Conservation (phyloP, 2,797 vertebrate species). For the Staurois parvus region DNA sequence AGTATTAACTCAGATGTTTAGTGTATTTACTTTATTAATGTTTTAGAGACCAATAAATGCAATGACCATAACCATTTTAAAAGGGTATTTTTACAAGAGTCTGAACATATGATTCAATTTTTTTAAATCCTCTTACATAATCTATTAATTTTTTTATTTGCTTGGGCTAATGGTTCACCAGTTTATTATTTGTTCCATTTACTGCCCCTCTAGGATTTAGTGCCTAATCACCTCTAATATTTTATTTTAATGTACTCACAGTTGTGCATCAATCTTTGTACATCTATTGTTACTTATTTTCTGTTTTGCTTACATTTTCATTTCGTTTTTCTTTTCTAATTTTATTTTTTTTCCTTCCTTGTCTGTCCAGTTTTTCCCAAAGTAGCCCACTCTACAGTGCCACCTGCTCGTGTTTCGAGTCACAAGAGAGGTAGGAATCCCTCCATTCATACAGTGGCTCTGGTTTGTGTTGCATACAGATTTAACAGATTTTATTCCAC, state of each 20-base stretch:
- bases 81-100: too few relatives aligned
- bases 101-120: neutral
- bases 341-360: slow-evolving; percentile 78
- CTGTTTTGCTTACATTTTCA: slow-evolving; percentile 54
- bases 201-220: neutral
- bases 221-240: slow-evolving; percentile 19
- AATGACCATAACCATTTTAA: too few relatives aligned
- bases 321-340: slow-evolving; percentile 68
- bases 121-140: neutral
- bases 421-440: slow-evolving; percentile 96
- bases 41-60: too few relatives aligned
- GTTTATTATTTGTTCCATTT: neutral
- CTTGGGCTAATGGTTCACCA: neutral
- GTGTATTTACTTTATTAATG: too few relatives aligned
- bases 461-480: slow-evolving; percentile 49
- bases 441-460: slow-evolving; percentile 84
- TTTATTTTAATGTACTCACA: slow-evolving; percentile 11
- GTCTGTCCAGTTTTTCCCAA: slow-evolving; percentile 89
- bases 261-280: neutral
- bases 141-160: neutral
- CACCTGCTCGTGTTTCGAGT: slow-evolving; percentile 94
- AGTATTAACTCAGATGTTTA: too few relatives aligned
- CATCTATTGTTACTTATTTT: slow-evolving; percentile 34
- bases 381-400: slow-evolving; percentile 93
- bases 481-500: slow-evolving; percentile 54